Evolutionary conservation across 2,113 vertebrate species (phyloP), one percentile per base, ranked within the genome.

Genomic region (Sinocyclocheilus grahami): DNA sequence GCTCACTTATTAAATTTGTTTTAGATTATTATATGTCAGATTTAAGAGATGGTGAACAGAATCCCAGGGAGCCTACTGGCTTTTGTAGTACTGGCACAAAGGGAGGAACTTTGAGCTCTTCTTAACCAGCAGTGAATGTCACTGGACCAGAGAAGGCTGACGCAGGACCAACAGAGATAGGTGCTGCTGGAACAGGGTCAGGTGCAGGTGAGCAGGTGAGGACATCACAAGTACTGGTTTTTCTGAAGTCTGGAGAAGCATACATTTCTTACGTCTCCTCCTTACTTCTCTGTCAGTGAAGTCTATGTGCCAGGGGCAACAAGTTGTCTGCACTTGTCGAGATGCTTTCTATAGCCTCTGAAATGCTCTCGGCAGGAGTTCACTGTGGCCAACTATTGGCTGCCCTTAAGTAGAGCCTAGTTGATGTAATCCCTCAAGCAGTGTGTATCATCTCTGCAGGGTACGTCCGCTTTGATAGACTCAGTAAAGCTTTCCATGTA

Each of bases 401-500:
- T 81, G 62, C 13, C 39, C 79, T 82, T 67, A 82, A 67, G 79
- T 82, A 82, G n/a, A n/a, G 79, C 24, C 79, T 63, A 67, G 60
- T 46, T 82, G 62, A 67, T 67, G 62, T 82, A 82, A 82, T 82
- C 79, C 42, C 79, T 82, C 42, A 51, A 82, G 79, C 79, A 30
- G 62, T 67, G 62, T 82, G 79, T 22, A 82, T 82, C 62, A 82
- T 51, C 79, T 67, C 79, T 51, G 42, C 62, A 67, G 62, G 62
- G 42, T 12, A 30, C 37, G 10, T 11, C 3, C 0, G 1, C 33
- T 82, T 67, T 82, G 79, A 67, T 82, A n/a, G 60, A 82, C 22
- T 67, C 62, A 5, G 39, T 48, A 82, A 42, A 82, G 79, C 62
- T 24, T 51, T 30, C 60, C 33, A 42, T 80, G 78, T 82, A 51